These are phyloP conservation scores for Agrilus planipennis DNA, from an alignment of 1,140 invertebrate genomes.

Conservation along the genomic window DNA sequence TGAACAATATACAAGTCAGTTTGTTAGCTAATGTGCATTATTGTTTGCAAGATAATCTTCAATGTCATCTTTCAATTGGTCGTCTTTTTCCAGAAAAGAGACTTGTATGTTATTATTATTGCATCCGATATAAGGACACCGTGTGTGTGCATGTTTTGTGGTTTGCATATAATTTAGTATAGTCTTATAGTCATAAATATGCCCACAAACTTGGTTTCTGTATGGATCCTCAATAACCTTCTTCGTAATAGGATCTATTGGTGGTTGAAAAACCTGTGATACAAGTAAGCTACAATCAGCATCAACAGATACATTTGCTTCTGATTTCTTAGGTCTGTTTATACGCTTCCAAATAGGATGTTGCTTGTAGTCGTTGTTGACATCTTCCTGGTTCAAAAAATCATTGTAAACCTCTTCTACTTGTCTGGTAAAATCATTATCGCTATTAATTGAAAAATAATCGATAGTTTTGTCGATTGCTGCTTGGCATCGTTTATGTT, in stretches of 20 bases:
- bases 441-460: slow-evolving; percentile 11
- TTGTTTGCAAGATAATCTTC: no score
- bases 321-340: slow-evolving; percentile 10
- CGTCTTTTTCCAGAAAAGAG: slow-evolving; percentile 17
- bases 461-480: slow-evolving; percentile 13
- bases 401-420: slow-evolving; percentile 16
- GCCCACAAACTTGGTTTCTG: slow-evolving; percentile 20
- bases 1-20: no score
- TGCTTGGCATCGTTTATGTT: slow-evolving; percentile 10
- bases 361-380: slow-evolving; percentile 1
- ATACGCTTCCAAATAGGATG: slow-evolving; percentile 10
- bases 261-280: slow-evolving; percentile 19
- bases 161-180: slow-evolving; percentile 22
- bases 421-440: slow-evolving; percentile 9
- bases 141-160: slow-evolving; percentile 13
- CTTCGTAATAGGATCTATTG: slow-evolving; percentile 25
- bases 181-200: slow-evolving; percentile 20
- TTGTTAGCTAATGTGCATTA: no score
- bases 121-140: slow-evolving; percentile 25
- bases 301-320: slow-evolving; percentile 9
- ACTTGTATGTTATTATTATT: slow-evolving; percentile 15
- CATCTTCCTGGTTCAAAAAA: slow-evolving; percentile 8
- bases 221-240: slow-evolving; percentile 18
- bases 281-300: slow-evolving; percentile 16
- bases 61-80: slow-evolving; percentile 13